Evolutionary conservation across 2,113 vertebrate species (phyloP), one percentile per base, ranked within the genome.

Genomic region (Microcebus griseorufus): DNA sequence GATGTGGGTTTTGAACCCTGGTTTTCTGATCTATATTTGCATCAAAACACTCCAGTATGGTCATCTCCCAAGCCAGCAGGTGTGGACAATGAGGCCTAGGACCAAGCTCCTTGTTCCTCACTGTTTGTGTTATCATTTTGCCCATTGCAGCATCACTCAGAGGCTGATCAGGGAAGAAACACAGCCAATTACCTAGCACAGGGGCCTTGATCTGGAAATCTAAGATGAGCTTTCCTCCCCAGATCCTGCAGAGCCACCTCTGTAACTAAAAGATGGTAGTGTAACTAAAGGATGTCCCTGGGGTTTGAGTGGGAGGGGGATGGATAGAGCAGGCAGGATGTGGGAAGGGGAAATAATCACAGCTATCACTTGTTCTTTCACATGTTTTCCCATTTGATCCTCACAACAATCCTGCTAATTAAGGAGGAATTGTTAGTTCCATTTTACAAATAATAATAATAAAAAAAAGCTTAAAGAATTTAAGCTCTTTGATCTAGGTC

Each of bases 331-430:
- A 42, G n/a, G 80, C 18, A 53, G 51, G 48, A 34, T 86, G 51
- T 18, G 60, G 16, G 27, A 60, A 87, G 14, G 6, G n/a, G 14
- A n/a, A 67, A 86, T 29, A 69, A 65, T n/a, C 34, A n/a, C 5
- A 70, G 27, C 32, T 73, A 87, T 55, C 45, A 29, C 29, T 90
- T 83, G 5, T 64, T 69, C 48, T 88, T 78, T 75, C 42, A n/a
- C 20, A 93, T 80, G 12, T 92, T 94, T 92, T 81, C 55, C 67
- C 60, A 70, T 69, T 82, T 93, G 42, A 85, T 42, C 45, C 34
- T 93, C 58, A 70, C 34, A 67, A 72, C 29, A 55, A 5, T 62
- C 29, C 80, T 69, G 32, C 32, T 95, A 94, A 79, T 13, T 58
- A 80, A 67, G 69, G 10, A 78, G 32, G 23, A 45, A 53, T 69